These are phyloP conservation scores for Sibirionetta formosa DNA, from an alignment of 2,797 vertebrate genomes.

Conservation along the genomic window DNA sequence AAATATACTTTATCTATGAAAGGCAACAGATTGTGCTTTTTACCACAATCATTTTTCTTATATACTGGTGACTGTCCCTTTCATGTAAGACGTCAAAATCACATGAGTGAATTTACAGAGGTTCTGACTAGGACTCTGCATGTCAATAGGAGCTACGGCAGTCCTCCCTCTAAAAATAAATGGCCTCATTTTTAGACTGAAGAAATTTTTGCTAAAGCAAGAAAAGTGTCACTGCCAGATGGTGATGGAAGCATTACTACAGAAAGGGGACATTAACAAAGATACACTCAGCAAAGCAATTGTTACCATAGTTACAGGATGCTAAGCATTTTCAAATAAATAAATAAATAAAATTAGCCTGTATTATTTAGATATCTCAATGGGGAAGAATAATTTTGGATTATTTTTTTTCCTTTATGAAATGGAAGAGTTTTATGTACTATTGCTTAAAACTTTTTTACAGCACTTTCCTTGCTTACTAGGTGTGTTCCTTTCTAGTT, in stretches of 20 bases:
- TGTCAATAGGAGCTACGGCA: not conserved
- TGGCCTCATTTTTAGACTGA: slow-evolving; percentile 51
- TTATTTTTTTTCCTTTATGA: slow-evolving; percentile 27
- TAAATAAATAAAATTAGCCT: slow-evolving; percentile 60
- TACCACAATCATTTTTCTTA: not conserved
- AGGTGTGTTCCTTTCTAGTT: not conserved
- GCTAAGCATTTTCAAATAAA: slow-evolving; percentile 53
- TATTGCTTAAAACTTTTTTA: not conserved
- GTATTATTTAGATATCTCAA: slow-evolving; percentile 3
- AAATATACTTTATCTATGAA: not conserved
- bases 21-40: not conserved
- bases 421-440: not conserved
- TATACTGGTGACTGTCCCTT: not conserved
- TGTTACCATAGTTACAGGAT: slow-evolving; percentile 74
- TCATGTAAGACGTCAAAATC: not conserved
- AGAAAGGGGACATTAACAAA: slow-evolving; percentile 50
- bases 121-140: not conserved
- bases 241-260: slow-evolving; percentile 66
- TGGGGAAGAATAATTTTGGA: slow-evolving; percentile 1
- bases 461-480: not conserved
- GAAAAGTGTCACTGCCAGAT: slow-evolving; percentile 68
- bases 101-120: not conserved
- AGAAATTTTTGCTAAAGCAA: slow-evolving; percentile 62
- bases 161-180: slow-evolving; percentile 56
- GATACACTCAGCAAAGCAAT: slow-evolving; percentile 53